Evolutionary conservation across 2,797 vertebrate genomes (phyloP).

Genomic region (Nyctibius grandis): DNA sequence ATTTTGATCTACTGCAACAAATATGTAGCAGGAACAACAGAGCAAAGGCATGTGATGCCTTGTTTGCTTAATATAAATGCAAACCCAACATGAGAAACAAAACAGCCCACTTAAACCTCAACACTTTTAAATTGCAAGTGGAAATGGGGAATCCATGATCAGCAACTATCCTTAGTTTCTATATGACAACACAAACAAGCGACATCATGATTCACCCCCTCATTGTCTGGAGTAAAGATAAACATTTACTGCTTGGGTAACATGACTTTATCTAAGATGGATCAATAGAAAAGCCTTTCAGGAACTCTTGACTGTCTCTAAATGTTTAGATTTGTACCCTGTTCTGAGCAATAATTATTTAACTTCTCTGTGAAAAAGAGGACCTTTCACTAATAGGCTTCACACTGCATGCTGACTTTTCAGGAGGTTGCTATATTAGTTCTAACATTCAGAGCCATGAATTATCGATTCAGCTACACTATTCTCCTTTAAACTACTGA

Average conservation of each 20-base stretch:
- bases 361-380: constrained; percentile 20
- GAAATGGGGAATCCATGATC: not conserved
- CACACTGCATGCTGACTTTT: constrained; percentile 26
- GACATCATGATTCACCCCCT: not conserved
- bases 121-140: not conserved
- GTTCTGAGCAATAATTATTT: constrained; percentile 52
- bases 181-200: not conserved
- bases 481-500: not conserved
- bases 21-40: not conserved
- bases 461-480: constrained; percentile 42
- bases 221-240: not conserved
- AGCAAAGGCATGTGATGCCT: not conserved
- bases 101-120: not conserved
- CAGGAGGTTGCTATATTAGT: constrained; percentile 5
- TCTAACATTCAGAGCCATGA: constrained; percentile 40
- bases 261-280: not conserved
- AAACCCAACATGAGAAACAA: not conserved
- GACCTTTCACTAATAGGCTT: constrained; percentile 1
- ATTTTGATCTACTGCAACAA: not conserved
- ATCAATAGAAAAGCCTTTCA: constrained; percentile 22
- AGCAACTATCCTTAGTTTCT: not conserved
- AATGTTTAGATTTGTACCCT: constrained; percentile 49
- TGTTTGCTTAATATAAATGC: not conserved
- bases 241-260: constrained; percentile 38
- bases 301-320: constrained; percentile 19